Conservation (phyloP, 2,113 vertebrate genomes). For the Eolophus roseicapilla region DNA sequence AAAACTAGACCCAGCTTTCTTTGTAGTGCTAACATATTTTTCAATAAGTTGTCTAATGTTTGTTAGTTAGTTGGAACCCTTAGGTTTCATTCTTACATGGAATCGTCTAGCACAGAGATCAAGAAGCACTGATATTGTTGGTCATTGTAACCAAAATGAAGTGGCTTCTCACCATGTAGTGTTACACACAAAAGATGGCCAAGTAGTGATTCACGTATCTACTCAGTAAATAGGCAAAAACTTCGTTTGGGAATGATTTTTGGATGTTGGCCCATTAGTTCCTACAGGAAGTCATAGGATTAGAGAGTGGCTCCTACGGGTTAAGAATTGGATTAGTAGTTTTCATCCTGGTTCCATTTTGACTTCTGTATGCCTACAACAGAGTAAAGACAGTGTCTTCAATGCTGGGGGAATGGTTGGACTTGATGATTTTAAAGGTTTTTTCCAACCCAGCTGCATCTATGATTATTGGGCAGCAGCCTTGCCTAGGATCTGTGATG, state of each 20-base stretch:
- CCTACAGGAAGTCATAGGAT: accelerated
- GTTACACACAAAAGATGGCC: background rate
- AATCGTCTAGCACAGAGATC: background rate
- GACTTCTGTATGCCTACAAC: background rate
- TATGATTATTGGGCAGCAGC: background rate
- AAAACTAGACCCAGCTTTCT: background rate
- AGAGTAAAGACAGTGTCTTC: background rate
- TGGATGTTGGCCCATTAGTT: background rate
- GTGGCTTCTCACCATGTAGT: background rate
- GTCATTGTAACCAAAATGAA: background rate
- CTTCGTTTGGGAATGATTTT: background rate
- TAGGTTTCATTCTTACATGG: background rate
- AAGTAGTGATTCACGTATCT: background rate
- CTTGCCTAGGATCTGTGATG: background rate
- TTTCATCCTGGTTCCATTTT: background rate
- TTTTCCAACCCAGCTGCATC: background rate
- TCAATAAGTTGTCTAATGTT: background rate
- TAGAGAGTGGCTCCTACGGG: background rate
- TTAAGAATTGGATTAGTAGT: background rate
- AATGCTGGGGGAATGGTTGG: background rate
- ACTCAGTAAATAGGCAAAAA: background rate
- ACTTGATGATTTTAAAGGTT: background rate
- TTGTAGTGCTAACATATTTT: background rate
- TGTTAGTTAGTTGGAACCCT: background rate
- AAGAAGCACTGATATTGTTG: background rate